Conservation (phyloP, 2,113 vertebrate species). For the Micronisus gabar region DNA sequence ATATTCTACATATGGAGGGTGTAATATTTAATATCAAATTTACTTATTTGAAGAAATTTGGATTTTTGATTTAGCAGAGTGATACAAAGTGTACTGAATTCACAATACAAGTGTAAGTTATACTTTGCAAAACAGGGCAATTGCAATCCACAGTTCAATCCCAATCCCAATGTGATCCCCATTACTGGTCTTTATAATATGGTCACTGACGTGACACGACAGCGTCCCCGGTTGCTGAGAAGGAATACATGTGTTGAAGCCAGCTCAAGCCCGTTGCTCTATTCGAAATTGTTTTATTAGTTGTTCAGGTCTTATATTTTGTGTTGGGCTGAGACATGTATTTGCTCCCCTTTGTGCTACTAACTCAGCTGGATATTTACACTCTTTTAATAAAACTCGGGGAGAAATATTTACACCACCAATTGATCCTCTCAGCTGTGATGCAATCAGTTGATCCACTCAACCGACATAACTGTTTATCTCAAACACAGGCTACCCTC, state of each 20-base stretch:
- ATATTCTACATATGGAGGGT: background rate
- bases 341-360: accelerated
- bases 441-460: background rate
- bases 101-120: background rate
- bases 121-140: background rate
- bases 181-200: background rate
- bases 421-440: background rate
- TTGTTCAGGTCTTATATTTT: background rate
- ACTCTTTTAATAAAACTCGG: background rate
- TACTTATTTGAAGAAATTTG: background rate
- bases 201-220: accelerated
- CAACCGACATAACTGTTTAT: background rate
- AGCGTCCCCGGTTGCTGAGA: too few species aligned
- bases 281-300: background rate
- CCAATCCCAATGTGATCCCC: background rate
- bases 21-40: background rate
- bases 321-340: background rate
- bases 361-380: background rate
- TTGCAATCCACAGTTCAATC: background rate
- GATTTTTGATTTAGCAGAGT: background rate
- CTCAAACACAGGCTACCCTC: background rate
- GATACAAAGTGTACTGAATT: background rate
- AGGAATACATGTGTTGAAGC: background rate
- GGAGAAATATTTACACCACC: background rate
- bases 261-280: background rate